Percentiles rank a stretch among this genome's conserved stretches.
Conservation (phyloP, 2,113 vertebrate species). For the Heteronetta atricapilla region DNA sequence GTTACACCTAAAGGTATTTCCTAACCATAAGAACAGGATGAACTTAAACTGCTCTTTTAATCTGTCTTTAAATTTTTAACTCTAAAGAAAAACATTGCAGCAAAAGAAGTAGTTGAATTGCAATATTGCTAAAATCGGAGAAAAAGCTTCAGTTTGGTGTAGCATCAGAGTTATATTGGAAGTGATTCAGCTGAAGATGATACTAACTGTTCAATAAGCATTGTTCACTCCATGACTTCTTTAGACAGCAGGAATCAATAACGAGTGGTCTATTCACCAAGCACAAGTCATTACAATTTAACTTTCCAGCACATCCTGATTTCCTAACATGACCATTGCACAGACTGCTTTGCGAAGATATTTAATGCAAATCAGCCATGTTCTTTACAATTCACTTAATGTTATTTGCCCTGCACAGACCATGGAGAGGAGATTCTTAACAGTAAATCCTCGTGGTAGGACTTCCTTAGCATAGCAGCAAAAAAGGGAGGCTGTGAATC, state of each 20-base stretch:
- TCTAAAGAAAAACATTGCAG: background rate
- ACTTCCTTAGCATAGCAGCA: background rate
- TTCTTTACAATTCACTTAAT: background rate
- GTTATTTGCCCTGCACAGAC: background rate
- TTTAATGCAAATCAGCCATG: background rate
- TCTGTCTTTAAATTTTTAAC: background rate
- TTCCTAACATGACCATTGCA: background rate
- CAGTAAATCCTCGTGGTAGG: background rate
- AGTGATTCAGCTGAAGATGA: background rate
- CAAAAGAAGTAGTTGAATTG: background rate
- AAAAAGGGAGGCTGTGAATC: background rate
- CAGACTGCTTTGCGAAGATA: background rate
- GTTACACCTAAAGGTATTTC: conserved; percentile 13
- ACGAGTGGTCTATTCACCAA: background rate
- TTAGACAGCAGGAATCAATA: background rate
- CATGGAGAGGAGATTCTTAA: background rate
- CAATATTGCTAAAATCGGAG: background rate
- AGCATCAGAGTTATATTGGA: background rate
- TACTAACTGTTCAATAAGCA: background rate
- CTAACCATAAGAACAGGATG: background rate
- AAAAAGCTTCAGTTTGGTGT: background rate
- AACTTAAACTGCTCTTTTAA: background rate
- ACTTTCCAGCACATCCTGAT: background rate
- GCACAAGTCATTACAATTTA: background rate
- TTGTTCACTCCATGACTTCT: background rate